These are phyloP conservation scores for Callipepla californica DNA, from an alignment of 2,113 vertebrate species.

Conservation along the genomic window DNA sequence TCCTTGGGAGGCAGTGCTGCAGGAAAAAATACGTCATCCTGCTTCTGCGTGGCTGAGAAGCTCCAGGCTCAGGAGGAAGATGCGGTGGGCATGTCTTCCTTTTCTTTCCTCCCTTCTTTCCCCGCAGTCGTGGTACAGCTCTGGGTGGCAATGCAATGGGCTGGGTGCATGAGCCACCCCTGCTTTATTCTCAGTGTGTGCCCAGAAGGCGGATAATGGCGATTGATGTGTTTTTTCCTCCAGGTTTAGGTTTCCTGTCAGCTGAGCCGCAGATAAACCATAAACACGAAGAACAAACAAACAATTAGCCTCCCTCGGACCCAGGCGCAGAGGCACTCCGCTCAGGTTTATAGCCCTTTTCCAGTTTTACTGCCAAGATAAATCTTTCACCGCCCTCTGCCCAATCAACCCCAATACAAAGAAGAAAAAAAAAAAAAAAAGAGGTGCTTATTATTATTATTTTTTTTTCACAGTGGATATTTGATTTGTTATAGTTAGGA, in stretches of 20 bases:
- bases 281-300: slow-evolving; percentile 74
- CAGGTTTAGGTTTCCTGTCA: slow-evolving; percentile 72
- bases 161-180: background rate
- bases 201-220: slow-evolving; percentile 39
- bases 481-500: slow-evolving; percentile 8
- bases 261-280: slow-evolving; percentile 66
- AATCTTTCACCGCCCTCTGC: slow-evolving; percentile 61
- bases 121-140: background rate
- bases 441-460: background rate
- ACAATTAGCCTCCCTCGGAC: slow-evolving; percentile 73
- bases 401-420: slow-evolving; percentile 48
- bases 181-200: background rate
- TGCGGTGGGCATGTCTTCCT: accelerated
- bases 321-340: slow-evolving; percentile 53
- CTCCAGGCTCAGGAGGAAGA: background rate
- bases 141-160: accelerated
- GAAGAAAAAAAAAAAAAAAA: background rate
- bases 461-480: background rate
- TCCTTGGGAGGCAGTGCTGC: background rate
- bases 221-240: slow-evolving; percentile 53
- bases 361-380: slow-evolving; percentile 67
- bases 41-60: background rate
- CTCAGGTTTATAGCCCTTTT: slow-evolving; percentile 68
- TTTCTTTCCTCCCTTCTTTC: background rate
- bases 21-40: background rate